These are phyloP conservation scores for Listronotus bonariensis DNA, from an alignment of 1,140 invertebrate species.

Conservation along the genomic window DNA sequence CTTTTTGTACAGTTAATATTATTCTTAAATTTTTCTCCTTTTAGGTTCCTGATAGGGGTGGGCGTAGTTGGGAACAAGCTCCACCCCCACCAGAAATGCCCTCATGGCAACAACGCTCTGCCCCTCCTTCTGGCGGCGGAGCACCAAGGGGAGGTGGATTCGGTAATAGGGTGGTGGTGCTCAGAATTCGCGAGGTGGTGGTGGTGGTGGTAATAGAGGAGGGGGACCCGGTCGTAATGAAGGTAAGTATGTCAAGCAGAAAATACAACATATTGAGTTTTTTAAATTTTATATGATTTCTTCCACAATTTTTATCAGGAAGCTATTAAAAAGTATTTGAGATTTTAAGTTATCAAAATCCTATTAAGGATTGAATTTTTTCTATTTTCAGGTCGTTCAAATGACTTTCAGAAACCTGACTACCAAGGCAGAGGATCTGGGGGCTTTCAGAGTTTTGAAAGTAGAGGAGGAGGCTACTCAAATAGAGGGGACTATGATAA, in stretches of 20 bases:
- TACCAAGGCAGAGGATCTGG: constrained; percentile 19
- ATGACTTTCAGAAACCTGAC: constrained; percentile 22
- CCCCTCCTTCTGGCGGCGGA: no score
- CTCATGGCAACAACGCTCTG: constrained; percentile 78
- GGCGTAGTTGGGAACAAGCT: constrained; percentile 84
- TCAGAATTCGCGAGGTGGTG: constrained; percentile 34
- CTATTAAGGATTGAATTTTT: no score
- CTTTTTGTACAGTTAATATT: no score
- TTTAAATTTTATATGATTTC: constrained; percentile 8
- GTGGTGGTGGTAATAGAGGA: constrained; percentile 17
- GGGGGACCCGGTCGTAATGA: no score
- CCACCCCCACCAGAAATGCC: constrained; percentile 96
- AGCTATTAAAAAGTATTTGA: no score
- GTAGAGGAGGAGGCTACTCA: constrained; percentile 8
- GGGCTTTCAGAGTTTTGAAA: constrained; percentile 1
- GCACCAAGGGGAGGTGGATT: constrained; percentile 47
- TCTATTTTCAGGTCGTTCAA: no score
- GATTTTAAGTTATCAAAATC: no score
- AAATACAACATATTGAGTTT: not conserved
- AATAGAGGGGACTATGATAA: no score
- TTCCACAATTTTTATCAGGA: no score
- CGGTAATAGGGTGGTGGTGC: constrained; percentile 44
- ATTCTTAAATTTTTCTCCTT: no score
- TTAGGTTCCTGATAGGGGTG: no score
- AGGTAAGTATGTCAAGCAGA: no score